These are phyloP conservation scores for Serripes groenlandicus DNA, from an alignment of 2,888 invertebrate genomes.

Conservation along the genomic window DNA sequence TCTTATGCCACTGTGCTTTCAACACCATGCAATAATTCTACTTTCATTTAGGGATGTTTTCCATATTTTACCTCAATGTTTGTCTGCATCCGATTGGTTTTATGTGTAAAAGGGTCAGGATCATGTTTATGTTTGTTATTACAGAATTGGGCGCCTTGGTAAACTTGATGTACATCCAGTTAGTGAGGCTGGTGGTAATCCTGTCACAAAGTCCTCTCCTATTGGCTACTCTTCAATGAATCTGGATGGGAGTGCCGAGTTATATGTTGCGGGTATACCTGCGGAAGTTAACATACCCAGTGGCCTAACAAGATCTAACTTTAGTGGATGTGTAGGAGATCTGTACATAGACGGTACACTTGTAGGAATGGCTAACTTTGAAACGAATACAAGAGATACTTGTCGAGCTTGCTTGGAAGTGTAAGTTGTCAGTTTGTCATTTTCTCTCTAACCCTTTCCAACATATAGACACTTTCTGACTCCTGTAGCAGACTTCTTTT, in stretches of 20 bases:
- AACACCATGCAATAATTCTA: no score
- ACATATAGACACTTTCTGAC: no score
- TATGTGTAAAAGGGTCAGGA: no score
- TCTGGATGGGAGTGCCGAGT: slow-evolving; percentile 84
- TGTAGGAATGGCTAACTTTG: slow-evolving; percentile 96
- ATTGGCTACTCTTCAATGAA: slow-evolving; percentile 89
- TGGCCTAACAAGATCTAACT: slow-evolving; percentile 74
- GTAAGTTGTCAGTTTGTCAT: slow-evolving; percentile 87
- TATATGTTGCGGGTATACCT: slow-evolving; percentile 76
- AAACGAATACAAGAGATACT: slow-evolving; percentile 78
- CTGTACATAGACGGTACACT: slow-evolving; percentile 92
- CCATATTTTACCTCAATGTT: no score
- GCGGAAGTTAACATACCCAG: slow-evolving; percentile 60
- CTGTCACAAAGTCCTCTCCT: slow-evolving; percentile 87
- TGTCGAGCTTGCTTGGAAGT: slow-evolving; percentile 93
- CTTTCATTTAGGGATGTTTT: no score
- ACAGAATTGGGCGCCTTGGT: slow-evolving; percentile 90
- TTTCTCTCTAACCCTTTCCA: no score
- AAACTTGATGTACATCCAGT: slow-evolving; percentile 90
- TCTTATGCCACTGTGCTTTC: no score
- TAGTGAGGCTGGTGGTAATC: slow-evolving; percentile 79
- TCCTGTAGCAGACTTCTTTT: background rate
- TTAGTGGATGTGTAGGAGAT: slow-evolving; percentile 93
- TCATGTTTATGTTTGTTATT: slow-evolving; percentile 53
- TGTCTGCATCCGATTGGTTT: no score